Base-by-base conservation (phyloP, 2,797 vertebrate genomes). In the Austrolebias charrua region DNA sequence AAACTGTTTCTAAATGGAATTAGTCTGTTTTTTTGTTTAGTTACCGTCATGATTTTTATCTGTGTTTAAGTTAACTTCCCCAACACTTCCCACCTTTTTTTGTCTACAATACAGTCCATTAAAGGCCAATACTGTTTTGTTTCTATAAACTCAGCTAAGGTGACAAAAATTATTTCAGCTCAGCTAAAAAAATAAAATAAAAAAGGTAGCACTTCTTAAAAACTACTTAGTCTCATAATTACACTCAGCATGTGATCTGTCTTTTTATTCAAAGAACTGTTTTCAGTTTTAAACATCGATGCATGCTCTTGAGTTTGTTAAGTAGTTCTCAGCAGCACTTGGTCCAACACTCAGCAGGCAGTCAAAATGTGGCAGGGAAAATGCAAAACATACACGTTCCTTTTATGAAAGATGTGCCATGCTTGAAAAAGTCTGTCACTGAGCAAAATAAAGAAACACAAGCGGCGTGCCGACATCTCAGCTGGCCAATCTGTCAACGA, bases 281-380 rank as follows among this genome's bases (percentile, higher is more conserved):
- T 76, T 71, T 6, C 14, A 33, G 18, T 58, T 24, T 55, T n/a
- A 53, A 49, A 50, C 44, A 61, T 29, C 24, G 35, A 46, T 44
- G 49, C 35, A 7, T 50, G 24, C 53, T 43, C 59, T 60, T 53
- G 19, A 82, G 56, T 66, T 38, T 66, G 42, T 62, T 78, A 53
- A 82, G 53, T 35, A 66, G 45, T 54, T 56, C 58, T 68, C 43
- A 66, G 58, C 50, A 50, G 62, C 60, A 71, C 49, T 73, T 63
- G 66, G 54, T 45, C 44, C 57, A 50, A 46, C 48, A 11, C 42
- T 13, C 33, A 55, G 56, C 44, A 60, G 58, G 59, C 33, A 70
- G 35, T 60, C 16, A 49, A 28, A 29, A 46, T 18, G 18, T n/a
- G 16, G 15, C 54, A 47, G 63, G 33, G 40, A 56, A 55, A 53